phyloP scores from a whole-genome alignment of 1,140 invertebrate species.

The Melanaphis sacchari region DNA sequence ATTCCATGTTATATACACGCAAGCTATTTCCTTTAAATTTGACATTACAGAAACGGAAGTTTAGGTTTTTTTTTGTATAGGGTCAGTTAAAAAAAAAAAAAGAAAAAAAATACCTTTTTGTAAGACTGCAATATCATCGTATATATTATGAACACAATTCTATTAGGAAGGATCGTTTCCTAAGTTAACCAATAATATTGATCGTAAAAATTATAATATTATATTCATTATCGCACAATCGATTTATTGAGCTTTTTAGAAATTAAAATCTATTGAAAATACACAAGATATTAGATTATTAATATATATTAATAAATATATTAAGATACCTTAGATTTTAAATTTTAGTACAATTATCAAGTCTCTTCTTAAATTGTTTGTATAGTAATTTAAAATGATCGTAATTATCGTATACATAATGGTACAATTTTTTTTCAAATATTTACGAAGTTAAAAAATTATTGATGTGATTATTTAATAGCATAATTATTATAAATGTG shows the following conservation, averaged over 20 bases:
- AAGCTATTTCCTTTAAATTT: background rate
- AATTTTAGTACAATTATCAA: background rate
- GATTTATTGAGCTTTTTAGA: background rate
- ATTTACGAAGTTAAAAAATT: background rate
- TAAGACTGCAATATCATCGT: background rate
- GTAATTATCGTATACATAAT: too few relatives aligned
- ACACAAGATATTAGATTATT: background rate
- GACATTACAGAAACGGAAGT: slow-evolving; percentile 2
- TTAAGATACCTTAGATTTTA: background rate
- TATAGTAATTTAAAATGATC: too few relatives aligned
- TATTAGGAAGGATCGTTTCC: background rate
- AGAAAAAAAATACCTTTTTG: background rate
- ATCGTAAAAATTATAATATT: background rate
- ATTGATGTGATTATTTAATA: background rate
- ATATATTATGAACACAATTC: background rate
- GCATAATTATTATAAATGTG: background rate
- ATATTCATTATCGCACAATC: background rate
- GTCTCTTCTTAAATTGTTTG: too few relatives aligned
- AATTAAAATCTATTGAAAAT: background rate
- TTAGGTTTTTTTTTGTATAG: background rate
- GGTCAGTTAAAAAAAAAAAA: background rate
- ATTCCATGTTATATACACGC: background rate
- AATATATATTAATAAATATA: too few relatives aligned
- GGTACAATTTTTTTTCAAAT: background rate
- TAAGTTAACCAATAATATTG: background rate